Evolutionary conservation across 2,113 vertebrate species (phyloP).

Genomic region (Proteles cristata): DNA sequence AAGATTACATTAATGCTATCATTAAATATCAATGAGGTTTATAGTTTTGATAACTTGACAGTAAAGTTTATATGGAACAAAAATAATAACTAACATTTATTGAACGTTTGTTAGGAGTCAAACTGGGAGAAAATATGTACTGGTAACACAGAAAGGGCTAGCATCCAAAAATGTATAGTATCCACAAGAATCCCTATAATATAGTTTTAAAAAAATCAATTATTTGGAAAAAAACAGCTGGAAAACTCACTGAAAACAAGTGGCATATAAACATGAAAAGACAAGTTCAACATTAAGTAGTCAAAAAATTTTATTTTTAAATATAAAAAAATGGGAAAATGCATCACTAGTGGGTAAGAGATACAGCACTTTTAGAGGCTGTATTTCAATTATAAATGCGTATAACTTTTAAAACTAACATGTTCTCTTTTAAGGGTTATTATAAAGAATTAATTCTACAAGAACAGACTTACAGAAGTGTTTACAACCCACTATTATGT

Average conservation of each 20-base stretch:
- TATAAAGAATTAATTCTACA: slow-evolving; percentile 23
- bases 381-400: slow-evolving; percentile 39
- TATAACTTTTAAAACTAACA: slow-evolving; percentile 20
- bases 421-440: slow-evolving; percentile 47
- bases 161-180: slow-evolving; percentile 4
- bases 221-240: slow-evolving; percentile 1
- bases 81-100: slow-evolving; percentile 24
- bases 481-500: background rate
- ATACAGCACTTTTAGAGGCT: background rate
- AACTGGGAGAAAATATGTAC: background rate
- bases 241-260: background rate
- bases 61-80: slow-evolving; percentile 13
- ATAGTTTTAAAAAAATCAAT: background rate
- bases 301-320: slow-evolving; percentile 1
- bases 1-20: background rate
- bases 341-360: background rate
- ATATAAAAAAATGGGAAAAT: background rate
- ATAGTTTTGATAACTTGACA: background rate
- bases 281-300: background rate
- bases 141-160: background rate
- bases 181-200: background rate
- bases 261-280: slow-evolving; percentile 20
- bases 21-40: background rate
- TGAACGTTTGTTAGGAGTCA: background rate
- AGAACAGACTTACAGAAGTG: background rate